Percentiles rank a stretch among this genome's conserved stretches.
phyloP scores from a whole-genome alignment of 2,113 vertebrate species.

The Polypterus bichir region DNA sequence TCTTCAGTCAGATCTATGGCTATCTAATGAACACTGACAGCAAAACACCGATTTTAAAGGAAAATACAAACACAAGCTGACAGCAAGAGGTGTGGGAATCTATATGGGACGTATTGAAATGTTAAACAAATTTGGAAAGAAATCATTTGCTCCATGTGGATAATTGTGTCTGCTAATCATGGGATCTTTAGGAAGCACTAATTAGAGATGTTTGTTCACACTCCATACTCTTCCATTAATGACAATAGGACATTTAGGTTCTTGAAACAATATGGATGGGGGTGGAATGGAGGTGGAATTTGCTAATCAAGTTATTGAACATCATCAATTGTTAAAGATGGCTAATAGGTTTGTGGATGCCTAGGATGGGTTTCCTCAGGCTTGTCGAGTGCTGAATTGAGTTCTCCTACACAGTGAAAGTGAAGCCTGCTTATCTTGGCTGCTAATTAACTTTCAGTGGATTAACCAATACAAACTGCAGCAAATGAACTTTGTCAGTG shows the following conservation, averaged over 20 bases:
- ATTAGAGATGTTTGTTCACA: conserved; percentile 59
- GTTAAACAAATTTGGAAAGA: conserved; percentile 32
- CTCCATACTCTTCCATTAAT: conserved; percentile 53
- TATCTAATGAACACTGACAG: conserved; percentile 29
- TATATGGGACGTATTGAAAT: conserved; percentile 35
- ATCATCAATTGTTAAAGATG: conserved; percentile 74
- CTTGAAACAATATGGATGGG: conserved; percentile 50
- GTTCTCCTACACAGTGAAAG: conserved; percentile 10
- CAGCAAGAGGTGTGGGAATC: conserved; percentile 21
- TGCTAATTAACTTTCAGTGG: conserved; percentile 65
- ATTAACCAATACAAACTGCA: conserved; percentile 60
- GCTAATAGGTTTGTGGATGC: conserved; percentile 45
- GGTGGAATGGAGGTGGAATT: conserved; percentile 19
- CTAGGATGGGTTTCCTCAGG: conserved; percentile 8
- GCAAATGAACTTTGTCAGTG: conserved; percentile 65
- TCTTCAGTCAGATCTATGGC: conserved; percentile 29
- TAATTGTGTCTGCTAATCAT: conserved; percentile 83
- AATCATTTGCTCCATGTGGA: conserved; percentile 59
- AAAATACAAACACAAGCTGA: conserved; percentile 5
- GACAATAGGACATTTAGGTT: conserved; percentile 49
- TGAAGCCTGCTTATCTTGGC: conserved; percentile 43
- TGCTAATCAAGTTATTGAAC: conserved; percentile 64
- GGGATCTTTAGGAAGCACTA: conserved; percentile 72
- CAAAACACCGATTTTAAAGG: conserved; percentile 11
- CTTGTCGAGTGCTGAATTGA: conserved; percentile 20